Conservation (phyloP, 2,113 vertebrate species). For the Dermatemys mawii region DNA sequence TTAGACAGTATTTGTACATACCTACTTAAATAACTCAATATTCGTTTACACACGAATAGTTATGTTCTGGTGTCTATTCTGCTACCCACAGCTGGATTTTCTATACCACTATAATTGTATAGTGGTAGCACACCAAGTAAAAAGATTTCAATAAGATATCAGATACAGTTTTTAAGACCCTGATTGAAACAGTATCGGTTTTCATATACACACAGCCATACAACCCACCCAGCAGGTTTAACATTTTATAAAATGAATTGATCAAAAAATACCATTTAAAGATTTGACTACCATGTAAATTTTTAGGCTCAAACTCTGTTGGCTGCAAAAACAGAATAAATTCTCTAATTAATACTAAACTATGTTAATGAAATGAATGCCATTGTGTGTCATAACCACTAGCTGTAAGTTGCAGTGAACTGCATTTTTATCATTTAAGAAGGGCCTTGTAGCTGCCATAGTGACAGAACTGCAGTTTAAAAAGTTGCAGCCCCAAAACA, state of each 20-base stretch:
- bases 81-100: neutral
- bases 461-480: slow-evolving; percentile 52
- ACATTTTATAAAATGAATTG: neutral
- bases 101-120: neutral
- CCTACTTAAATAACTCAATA: neutral
- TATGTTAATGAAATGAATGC: slow-evolving; percentile 41
- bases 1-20: neutral
- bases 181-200: neutral
- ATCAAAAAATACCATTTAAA: neutral
- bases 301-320: rapidly evolving
- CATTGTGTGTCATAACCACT: slow-evolving; percentile 42
- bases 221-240: neutral
- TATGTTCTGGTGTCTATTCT: neutral
- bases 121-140: neutral
- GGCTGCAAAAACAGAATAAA: slow-evolving; percentile 16
- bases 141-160: slow-evolving; percentile 28
- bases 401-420: slow-evolving; percentile 31
- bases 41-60: neutral
- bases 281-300: neutral
- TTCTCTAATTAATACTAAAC: slow-evolving; percentile 17
- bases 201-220: neutral
- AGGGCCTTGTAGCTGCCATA: slow-evolving; percentile 45
- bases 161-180: rapidly evolving
- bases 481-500: slow-evolving; percentile 52
- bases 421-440: slow-evolving; percentile 44